phyloP scores from a whole-genome alignment of 1,140 invertebrate genomes.

The Neomicropteryx cornuta region DNA sequence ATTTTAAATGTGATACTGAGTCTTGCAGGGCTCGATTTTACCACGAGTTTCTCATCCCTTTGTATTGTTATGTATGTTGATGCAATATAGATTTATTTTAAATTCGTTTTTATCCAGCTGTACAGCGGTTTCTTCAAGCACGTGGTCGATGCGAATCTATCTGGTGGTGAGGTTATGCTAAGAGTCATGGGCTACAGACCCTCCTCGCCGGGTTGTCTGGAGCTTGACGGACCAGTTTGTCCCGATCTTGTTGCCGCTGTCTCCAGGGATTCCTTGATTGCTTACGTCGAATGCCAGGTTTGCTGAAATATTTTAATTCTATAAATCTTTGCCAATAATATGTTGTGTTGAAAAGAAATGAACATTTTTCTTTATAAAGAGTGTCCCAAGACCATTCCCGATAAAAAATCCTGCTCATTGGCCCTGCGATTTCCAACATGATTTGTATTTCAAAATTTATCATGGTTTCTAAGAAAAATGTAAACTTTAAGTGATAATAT shows the following conservation, averaged over 20 bases:
- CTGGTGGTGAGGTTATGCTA: slow-evolving; percentile 63
- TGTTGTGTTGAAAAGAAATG: no score
- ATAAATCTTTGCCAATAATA: slow-evolving; percentile 5
- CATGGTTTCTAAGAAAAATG: no score
- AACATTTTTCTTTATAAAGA: no score
- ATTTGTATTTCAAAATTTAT: no score
- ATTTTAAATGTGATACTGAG: no score
- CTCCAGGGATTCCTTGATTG: slow-evolving; percentile 74
- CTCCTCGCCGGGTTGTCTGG: slow-evolving; percentile 39
- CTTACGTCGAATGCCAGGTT: slow-evolving; percentile 81
- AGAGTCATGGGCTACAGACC: slow-evolving; percentile 71
- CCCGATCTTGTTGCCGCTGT: slow-evolving; percentile 68
- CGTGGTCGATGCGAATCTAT: slow-evolving; percentile 67
- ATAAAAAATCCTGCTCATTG: no score
- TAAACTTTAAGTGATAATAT: no score
- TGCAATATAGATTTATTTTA: slow-evolving; percentile 3
- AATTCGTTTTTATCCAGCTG: slow-evolving; percentile 43
- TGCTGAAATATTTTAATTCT: slow-evolving; percentile 5
- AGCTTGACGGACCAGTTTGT: slow-evolving; percentile 62
- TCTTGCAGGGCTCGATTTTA: no score
- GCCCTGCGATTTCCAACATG: no score
- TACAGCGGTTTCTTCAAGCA: slow-evolving; percentile 81
- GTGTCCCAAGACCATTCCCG: no score
- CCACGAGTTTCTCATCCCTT: no score
- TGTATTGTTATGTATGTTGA: no score